A percentile compares a stretch with the other conserved stretches of the same genome.
Evolutionary conservation across 2,113 vertebrate species (phyloP).

Genomic region (Channa argus): DNA sequence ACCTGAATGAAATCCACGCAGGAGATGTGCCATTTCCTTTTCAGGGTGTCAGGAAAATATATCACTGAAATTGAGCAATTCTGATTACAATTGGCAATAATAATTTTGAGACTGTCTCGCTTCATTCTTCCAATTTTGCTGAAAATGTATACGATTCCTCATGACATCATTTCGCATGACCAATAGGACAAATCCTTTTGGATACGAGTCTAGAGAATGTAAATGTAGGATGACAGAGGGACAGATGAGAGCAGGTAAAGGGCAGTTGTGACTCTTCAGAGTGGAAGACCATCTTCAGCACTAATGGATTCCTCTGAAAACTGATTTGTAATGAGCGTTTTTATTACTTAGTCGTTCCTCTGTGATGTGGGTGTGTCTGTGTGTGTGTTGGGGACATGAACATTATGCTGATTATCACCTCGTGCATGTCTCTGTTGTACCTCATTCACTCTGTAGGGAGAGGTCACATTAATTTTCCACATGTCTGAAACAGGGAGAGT

Average conservation of each 20-base stretch:
- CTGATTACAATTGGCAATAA: neutral
- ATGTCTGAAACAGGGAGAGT: neutral
- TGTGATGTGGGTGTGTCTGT: neutral
- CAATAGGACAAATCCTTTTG: constrained; percentile 5
- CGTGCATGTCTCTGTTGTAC: neutral
- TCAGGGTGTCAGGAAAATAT: neutral
- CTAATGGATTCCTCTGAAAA: constrained; percentile 43
- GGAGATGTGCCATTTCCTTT: too few species aligned
- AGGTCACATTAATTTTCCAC: constrained; percentile 33
- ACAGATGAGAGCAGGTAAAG: neutral
- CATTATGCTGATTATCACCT: constrained; percentile 10
- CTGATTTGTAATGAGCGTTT: constrained; percentile 39
- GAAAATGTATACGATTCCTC: neutral
- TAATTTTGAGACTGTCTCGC: neutral
- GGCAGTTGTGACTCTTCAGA: constrained; percentile 13
- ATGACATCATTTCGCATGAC: neutral
- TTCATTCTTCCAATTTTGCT: neutral
- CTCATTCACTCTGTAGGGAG: neutral
- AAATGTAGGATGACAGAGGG: constrained; percentile 3
- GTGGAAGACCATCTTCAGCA: constrained; percentile 31
- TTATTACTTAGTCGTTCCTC: constrained; percentile 19
- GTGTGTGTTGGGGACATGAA: neutral
- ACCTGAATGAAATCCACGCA: neutral
- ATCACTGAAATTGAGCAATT: neutral
- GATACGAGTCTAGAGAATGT: neutral